phyloP scores from a whole-genome alignment of 2,797 vertebrate genomes.

The Sorex maritimensis region DNA sequence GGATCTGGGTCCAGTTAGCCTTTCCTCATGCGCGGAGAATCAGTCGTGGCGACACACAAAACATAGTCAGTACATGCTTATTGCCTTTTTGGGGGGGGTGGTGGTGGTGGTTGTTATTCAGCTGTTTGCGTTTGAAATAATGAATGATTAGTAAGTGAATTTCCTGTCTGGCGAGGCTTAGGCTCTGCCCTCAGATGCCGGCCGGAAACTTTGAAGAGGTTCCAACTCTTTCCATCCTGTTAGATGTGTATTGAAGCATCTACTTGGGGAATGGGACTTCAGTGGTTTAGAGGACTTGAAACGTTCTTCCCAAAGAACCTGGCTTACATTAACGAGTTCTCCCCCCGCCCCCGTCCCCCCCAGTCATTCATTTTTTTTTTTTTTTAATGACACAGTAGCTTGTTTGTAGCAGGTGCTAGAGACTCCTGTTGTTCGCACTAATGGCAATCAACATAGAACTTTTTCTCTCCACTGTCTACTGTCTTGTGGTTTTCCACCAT shows the following conservation, averaged over 20 bases:
- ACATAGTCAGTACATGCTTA: neutral
- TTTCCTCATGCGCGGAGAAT: neutral
- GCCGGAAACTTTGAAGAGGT: slow-evolving; percentile 69
- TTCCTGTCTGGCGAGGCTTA: slow-evolving; percentile 10
- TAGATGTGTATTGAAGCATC: slow-evolving; percentile 41
- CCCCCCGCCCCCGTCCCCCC: no score
- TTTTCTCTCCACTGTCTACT: slow-evolving; percentile 69
- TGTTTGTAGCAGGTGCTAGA: slow-evolving; percentile 80
- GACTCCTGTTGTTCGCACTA: slow-evolving; percentile 71
- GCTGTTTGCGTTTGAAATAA: slow-evolving; percentile 57
- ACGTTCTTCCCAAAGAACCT: slow-evolving; percentile 45
- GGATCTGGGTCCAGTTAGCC: neutral
- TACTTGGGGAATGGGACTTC: slow-evolving; percentile 37
- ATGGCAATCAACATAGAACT: slow-evolving; percentile 66
- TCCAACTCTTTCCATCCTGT: slow-evolving; percentile 40
- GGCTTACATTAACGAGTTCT: slow-evolving; percentile 37
- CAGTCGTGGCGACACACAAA: neutral
- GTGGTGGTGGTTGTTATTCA: slow-evolving; percentile 12
- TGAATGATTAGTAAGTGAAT: slow-evolving; percentile 34
- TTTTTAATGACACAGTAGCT: slow-evolving; percentile 78
- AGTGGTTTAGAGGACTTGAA: slow-evolving; percentile 61
- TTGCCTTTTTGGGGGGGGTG: no score
- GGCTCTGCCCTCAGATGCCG: slow-evolving; percentile 47
- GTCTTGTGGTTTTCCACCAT: slow-evolving; percentile 82
- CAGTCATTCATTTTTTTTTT: slow-evolving; percentile 59